phyloP scores from a whole-genome alignment of 2,113 vertebrate genomes.

The Muntiacus muntjak region DNA sequence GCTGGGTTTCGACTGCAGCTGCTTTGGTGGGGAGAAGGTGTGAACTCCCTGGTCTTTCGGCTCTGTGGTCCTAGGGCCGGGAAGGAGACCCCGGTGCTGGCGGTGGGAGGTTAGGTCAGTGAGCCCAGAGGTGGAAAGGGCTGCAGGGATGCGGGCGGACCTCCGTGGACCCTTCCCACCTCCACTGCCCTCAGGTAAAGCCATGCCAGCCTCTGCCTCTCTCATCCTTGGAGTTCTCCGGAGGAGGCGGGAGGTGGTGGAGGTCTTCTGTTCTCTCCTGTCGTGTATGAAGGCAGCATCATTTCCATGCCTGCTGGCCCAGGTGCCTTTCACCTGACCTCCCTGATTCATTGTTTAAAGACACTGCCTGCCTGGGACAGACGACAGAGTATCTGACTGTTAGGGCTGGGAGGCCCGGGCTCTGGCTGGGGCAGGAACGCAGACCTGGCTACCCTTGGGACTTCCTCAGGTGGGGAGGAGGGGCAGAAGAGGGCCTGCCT shows the following conservation, averaged over 20 bases:
- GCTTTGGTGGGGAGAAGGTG: neutral
- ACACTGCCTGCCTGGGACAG: neutral
- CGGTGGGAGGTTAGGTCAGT: accelerated
- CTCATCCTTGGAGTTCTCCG: neutral
- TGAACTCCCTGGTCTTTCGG: neutral
- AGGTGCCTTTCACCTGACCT: neutral
- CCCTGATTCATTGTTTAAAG: neutral
- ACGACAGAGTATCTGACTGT: accelerated
- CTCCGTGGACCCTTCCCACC: neutral
- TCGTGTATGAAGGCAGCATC: accelerated
- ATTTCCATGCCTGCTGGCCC: accelerated
- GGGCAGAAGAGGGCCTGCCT: neutral
- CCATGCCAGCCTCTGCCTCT: neutral
- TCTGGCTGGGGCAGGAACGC: neutral
- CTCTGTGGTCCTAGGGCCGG: neutral
- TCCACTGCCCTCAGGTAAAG: accelerated
- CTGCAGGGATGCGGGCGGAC: accelerated
- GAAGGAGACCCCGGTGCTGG: neutral
- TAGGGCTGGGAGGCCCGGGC: neutral
- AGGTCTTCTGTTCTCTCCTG: neutral
- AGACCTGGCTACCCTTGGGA: neutral
- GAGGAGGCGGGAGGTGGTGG: neutral
- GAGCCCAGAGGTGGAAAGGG: neutral
- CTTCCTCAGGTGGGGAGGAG: neutral
- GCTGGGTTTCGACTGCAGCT: neutral